Percentiles rank a stretch among this genome's conserved stretches.
These are phyloP conservation scores for Drosophila virilis DNA, from an alignment of 1,140 invertebrate genomes.

Conservation along the genomic window DNA sequence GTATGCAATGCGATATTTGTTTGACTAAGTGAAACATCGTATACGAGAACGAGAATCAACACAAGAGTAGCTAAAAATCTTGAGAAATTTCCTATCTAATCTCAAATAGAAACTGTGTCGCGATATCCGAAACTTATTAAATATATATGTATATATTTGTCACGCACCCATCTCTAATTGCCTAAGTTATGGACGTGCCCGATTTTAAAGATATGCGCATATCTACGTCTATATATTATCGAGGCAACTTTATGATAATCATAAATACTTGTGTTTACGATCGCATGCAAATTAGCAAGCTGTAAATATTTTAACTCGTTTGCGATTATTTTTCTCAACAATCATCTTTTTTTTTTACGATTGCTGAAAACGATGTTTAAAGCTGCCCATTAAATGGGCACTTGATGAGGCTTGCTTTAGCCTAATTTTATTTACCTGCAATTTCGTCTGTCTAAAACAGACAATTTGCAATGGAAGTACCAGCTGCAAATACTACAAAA, in stretches of 20 bases:
- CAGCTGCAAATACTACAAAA: too few species aligned
- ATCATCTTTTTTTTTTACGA: constrained; percentile 19
- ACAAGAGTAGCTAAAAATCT: background rate
- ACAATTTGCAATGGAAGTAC: background rate
- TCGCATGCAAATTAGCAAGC: constrained; percentile 6
- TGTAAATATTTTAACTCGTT: constrained; percentile 2
- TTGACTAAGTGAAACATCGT: background rate
- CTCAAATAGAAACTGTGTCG: background rate
- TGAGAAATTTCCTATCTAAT: constrained; percentile 13
- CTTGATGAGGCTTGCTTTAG: background rate
- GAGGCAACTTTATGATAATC: background rate
- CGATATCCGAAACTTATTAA: too few species aligned
- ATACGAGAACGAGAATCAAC: background rate
- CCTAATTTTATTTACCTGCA: background rate
- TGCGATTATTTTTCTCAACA: background rate
- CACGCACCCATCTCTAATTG: background rate
- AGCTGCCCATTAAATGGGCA: background rate
- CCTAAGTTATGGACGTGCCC: background rate
- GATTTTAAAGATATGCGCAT: background rate
- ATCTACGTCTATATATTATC: background rate
- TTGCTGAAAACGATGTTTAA: background rate
- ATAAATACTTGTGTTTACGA: constrained; percentile 13
- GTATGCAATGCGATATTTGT: background rate
- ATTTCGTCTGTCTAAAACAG: background rate
- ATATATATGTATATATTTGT: background rate